Conservation (phyloP, 2,888 invertebrate species). For the Mechanitis messenoides region DNA sequence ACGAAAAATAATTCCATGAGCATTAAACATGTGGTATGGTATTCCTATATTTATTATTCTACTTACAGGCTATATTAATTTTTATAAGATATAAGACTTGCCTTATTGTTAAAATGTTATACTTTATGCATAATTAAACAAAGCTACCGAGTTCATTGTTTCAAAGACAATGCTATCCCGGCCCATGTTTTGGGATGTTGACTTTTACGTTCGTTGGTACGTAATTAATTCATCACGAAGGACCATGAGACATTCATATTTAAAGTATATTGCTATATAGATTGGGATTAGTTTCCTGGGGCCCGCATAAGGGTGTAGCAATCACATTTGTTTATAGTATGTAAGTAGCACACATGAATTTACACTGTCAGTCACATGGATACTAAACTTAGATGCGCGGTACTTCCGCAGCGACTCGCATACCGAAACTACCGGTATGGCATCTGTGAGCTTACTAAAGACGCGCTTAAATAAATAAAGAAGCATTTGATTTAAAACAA, state of each 20-base stretch:
- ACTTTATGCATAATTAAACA: constrained; percentile 32
- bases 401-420: constrained; percentile 16
- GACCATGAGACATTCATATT: constrained; percentile 42
- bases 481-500: not conserved
- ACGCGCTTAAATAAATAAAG: not conserved
- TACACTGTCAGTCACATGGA: constrained; percentile 22
- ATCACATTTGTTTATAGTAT: constrained; percentile 31
- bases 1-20: constrained; percentile 13
- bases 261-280: constrained; percentile 37
- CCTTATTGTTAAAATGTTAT: constrained; percentile 26
- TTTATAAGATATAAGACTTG: constrained; percentile 9
- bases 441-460: constrained; percentile 11
- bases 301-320: constrained; percentile 35
- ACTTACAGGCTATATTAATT: constrained; percentile 10
- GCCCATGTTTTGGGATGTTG: constrained; percentile 50
- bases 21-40: constrained; percentile 5
- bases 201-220: constrained; percentile 42
- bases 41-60: constrained; percentile 5
- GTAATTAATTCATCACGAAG: constrained; percentile 50
- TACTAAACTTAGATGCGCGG: constrained; percentile 20
- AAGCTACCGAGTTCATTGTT: constrained; percentile 44
- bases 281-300: constrained; percentile 42
- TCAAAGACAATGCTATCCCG: constrained; percentile 49
- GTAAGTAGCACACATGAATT: constrained; percentile 20
- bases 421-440: constrained; percentile 5